Percentiles rank a stretch among this genome's conserved stretches.
Evolutionary conservation across 2,888 invertebrate species (phyloP).

Genomic region (Norana najaformis): DNA sequence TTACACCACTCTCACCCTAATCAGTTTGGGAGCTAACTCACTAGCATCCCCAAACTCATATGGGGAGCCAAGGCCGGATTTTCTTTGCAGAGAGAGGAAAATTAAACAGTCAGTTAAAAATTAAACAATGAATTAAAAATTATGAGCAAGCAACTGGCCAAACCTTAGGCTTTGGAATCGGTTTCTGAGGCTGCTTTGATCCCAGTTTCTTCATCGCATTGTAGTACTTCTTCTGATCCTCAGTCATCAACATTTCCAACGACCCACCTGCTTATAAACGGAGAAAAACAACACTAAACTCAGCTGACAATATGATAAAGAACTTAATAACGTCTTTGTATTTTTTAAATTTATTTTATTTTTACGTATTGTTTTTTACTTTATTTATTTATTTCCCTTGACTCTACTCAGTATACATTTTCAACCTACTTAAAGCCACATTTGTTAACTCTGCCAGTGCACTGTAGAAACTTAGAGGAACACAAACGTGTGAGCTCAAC

Average conservation of each 20-base stretch:
- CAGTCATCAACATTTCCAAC: conserved; percentile 97
- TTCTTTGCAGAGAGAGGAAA: too few relatives aligned
- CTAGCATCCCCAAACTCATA: too few relatives aligned
- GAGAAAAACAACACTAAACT: not conserved
- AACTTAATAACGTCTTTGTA: too few relatives aligned
- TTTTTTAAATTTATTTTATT: too few relatives aligned
- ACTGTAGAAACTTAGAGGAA: too few relatives aligned
- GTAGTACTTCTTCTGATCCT: conserved; percentile 72
- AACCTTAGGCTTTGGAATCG: conserved; percentile 95
- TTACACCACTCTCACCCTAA: not conserved
- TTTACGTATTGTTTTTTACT: too few relatives aligned
- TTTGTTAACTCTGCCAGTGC: too few relatives aligned
- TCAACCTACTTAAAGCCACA: not conserved
- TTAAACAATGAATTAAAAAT: not conserved
- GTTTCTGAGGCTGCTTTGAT: conserved; percentile 95
- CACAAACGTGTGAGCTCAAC: too few relatives aligned
- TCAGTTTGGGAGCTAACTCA: not conserved
- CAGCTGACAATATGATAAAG: too few relatives aligned
- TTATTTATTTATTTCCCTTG: too few relatives aligned
- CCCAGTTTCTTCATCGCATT: conserved; percentile 99
- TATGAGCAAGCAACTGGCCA: conserved; percentile 48
- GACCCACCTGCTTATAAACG: conserved; percentile 79
- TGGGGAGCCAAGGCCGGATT: too few relatives aligned
- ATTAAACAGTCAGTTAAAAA: not conserved
- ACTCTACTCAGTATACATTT: not conserved